Evolutionary conservation across 1,140 invertebrate genomes (phyloP), one percentile per base, ranked within the genome.

Genomic region (Chymomyza costata): DNA sequence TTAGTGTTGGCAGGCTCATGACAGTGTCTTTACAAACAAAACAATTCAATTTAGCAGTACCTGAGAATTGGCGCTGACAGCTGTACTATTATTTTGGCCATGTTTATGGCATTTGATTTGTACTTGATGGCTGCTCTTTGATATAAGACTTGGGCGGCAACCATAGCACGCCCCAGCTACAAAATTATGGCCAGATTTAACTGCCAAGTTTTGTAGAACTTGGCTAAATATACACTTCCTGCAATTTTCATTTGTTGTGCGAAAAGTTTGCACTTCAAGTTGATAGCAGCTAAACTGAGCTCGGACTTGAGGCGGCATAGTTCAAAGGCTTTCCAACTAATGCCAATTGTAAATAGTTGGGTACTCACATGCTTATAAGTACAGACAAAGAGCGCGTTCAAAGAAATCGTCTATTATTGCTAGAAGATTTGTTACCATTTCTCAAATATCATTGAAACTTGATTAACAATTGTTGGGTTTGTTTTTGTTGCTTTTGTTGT

Each of bases 381-480:
- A 25, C 8, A 25, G 3, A 25, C 21, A 8, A 3, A 25, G 3
- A 25, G 8, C 8, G 21, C 21, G 21, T 8, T n/a, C n/a, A n/a
- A n/a, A 25, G 21, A 25, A 25, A 25, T 5, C 21, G 21, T 25
- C 8, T 25, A 8, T 25, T 25, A 8, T 25, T 25, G 8, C 3
- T 25, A 25, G 21, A 25, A 8, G 3, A 5, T 3, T 25, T 25
- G 21, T 25, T 25, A 41, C 18, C 14, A 13, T 32, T 55, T 49
- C 38, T 60, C 39, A 45, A 39, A 19, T 44, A 44, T 40, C 39
- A 69, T 50, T 78, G 57, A 57, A 40, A 49, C 62, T 78, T 78
- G 73, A 76, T 76, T 76, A 76, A 70, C 71, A 71, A 78, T 78
- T 71, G 71, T n/a, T n/a, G n/a, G n/a, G n/a, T n/a, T n/a, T n/a